phyloP scores from a whole-genome alignment of 2,888 invertebrate genomes.

The Mesorhabditis belari region DNA sequence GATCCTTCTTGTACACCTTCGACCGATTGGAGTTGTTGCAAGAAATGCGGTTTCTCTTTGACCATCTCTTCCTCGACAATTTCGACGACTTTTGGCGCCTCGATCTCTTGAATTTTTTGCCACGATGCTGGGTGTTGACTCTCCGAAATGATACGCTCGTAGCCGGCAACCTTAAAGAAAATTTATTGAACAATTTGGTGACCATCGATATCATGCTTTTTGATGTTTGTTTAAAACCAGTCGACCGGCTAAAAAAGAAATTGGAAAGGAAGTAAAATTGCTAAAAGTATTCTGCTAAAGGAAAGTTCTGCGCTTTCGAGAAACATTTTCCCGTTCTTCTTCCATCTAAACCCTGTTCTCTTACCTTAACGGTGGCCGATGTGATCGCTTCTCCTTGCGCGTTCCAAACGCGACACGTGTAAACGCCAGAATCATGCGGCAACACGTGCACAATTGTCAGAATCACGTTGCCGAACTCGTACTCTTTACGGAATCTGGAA shows the following conservation, averaged over 20 bases:
- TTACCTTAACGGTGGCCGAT: constrained; percentile 84
- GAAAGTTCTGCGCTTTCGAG: background rate
- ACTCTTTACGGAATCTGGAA: constrained; percentile 73
- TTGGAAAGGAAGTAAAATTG: too few species aligned
- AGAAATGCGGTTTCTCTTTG: constrained; percentile 56
- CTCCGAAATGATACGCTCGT: constrained; percentile 58
- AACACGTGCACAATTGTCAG: constrained; percentile 79
- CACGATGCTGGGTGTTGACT: constrained; percentile 88
- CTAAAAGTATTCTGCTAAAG: background rate
- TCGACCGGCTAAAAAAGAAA: too few species aligned
- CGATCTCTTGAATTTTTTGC: constrained; percentile 69
- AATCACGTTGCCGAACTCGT: constrained; percentile 90
- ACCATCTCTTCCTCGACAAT: constrained; percentile 67
- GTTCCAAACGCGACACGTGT: constrained; percentile 86
- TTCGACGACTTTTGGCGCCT: constrained; percentile 60
- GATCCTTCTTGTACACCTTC: constrained; percentile 77
- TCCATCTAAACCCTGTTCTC: too few species aligned
- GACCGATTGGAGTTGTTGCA: constrained; percentile 83
- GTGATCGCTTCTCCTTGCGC: constrained; percentile 87
- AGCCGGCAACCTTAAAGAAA: constrained; percentile 36
- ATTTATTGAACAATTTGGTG: background rate
- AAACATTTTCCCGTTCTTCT: constrained; percentile 30
- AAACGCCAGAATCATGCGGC: constrained; percentile 81
- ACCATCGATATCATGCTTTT: background rate
- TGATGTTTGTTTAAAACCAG: background rate